These are phyloP conservation scores for Mormyrops boulengeri DNA, from an alignment of 2,797 vertebrate species.

Conservation along the genomic window DNA sequence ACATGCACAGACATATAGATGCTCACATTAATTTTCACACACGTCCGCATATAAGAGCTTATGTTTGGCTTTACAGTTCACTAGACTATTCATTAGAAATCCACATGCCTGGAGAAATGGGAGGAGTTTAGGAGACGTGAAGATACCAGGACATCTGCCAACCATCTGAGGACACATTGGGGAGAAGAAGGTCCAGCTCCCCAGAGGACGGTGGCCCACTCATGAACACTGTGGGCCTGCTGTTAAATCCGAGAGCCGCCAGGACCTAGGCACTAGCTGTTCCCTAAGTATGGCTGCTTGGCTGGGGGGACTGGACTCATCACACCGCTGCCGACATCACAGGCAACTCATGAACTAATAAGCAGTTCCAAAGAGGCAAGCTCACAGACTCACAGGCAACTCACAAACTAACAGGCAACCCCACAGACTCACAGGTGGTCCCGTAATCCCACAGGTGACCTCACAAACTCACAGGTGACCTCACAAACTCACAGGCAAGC, in stretches of 20 bases:
- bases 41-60: neutral
- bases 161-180: neutral
- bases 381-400: neutral
- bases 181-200: neutral
- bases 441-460: neutral
- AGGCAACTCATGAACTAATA: neutral
- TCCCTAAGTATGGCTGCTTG: neutral
- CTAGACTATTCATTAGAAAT: neutral
- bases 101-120: neutral
- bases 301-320: neutral
- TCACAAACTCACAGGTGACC: neutral
- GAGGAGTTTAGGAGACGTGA: neutral
- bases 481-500: neutral
- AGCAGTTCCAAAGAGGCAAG: neutral
- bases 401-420: neutral
- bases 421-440: neutral
- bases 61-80: neutral
- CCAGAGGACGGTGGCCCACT: neutral
- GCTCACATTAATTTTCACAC: neutral
- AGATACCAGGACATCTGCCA: constrained; percentile 1
- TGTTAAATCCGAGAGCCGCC: neutral
- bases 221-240: neutral
- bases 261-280: neutral
- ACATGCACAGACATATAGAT: neutral
- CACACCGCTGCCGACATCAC: neutral